Evolutionary conservation across 1,140 invertebrate species (phyloP).

Genomic region (Drosophila insularis): DNA sequence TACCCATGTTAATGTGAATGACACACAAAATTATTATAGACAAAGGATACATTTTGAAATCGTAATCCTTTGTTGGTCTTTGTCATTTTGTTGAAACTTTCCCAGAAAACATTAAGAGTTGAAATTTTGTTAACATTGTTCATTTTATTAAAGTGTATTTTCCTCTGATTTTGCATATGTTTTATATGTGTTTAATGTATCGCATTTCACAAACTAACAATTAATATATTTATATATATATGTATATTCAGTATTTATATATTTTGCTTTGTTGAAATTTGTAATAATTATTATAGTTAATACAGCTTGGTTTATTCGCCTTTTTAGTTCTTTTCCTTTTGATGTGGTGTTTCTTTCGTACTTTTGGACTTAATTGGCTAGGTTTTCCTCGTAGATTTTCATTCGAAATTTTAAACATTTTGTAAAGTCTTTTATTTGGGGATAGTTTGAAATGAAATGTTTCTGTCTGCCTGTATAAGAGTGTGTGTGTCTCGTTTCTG

Average conservation of each 20-base stretch:
- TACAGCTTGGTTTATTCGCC: constrained; percentile 11
- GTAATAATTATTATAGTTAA: constrained; percentile 41
- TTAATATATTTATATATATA: constrained; percentile 65
- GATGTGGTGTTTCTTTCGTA: constrained; percentile 40
- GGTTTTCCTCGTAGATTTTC: constrained; percentile 25
- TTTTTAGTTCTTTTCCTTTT: constrained; percentile 23
- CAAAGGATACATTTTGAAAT: no score
- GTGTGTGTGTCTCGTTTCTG: constrained; percentile 18
- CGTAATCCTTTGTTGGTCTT: no score
- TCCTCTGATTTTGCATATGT: constrained; percentile 51
- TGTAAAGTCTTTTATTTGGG: constrained; percentile 50
- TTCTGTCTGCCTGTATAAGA: constrained; percentile 22
- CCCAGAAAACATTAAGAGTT: no score
- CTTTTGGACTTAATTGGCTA: constrained; percentile 61
- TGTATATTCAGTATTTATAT: constrained; percentile 31
- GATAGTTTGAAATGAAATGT: constrained; percentile 59
- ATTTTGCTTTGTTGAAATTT: constrained; percentile 42
- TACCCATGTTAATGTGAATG: no score
- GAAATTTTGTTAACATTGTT: constrained; percentile 61
- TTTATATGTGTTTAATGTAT: constrained; percentile 40
- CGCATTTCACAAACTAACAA: constrained; percentile 72
- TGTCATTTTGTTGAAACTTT: no score
- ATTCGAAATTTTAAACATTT: constrained; percentile 57
- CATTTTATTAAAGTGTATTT: constrained; percentile 70
- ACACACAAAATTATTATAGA: no score